phyloP scores from a whole-genome alignment of 1,140 invertebrate genomes.

The Drosophila nebulosa region DNA sequence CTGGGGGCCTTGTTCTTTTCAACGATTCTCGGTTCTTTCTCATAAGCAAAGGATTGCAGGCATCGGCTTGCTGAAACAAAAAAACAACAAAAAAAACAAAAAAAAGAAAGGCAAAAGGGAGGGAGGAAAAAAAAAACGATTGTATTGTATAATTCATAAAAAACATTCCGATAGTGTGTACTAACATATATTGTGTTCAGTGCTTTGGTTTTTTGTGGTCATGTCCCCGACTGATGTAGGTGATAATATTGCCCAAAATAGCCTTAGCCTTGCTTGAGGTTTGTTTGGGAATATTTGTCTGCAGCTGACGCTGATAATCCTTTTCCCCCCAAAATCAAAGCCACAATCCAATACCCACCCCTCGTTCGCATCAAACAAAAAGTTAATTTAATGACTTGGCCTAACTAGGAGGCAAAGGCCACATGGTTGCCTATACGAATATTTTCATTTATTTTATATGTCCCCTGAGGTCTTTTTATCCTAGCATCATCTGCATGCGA shows the following conservation, averaged over 20 bases:
- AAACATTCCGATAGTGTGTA: conserved; percentile 37
- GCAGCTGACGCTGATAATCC: not conserved
- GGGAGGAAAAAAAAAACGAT: conserved; percentile 34
- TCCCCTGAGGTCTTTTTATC: conserved; percentile 59
- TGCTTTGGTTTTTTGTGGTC: conserved; percentile 1
- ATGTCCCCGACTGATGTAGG: conserved; percentile 23
- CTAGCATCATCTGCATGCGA: conserved; percentile 57
- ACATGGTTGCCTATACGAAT: not conserved
- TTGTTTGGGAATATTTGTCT: not conserved
- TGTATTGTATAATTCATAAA: conserved; percentile 71
- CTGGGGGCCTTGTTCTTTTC: too few relatives aligned
- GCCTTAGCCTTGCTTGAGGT: conserved; percentile 8
- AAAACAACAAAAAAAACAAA: not conserved
- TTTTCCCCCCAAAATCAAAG: not conserved
- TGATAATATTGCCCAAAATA: conserved; percentile 64
- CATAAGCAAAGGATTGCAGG: conserved; percentile 21
- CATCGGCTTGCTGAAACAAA: conserved; percentile 15
- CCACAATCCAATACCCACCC: not conserved
- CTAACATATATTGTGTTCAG: conserved; percentile 9
- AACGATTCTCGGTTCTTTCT: not conserved
- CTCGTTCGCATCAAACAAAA: too few relatives aligned
- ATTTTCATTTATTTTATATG: conserved; percentile 43
- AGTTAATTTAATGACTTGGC: conserved; percentile 37
- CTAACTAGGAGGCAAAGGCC: not conserved
- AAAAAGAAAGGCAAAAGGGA: not conserved